phyloP scores from a whole-genome alignment of 2,113 vertebrate genomes.

The Trinectes maculatus region DNA sequence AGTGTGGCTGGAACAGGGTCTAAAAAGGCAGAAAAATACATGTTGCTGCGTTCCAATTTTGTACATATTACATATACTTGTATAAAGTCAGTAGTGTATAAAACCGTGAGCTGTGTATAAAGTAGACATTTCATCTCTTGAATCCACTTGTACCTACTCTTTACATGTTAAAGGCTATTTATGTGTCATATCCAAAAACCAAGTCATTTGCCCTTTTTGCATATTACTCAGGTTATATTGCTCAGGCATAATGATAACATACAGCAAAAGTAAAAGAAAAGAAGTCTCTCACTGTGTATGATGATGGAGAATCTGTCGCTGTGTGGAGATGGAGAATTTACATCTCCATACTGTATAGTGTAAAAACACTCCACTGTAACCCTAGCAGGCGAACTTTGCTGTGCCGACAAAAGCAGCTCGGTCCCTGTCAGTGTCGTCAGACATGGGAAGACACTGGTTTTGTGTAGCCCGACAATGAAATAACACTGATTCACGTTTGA shows the following conservation, averaged over 20 bases:
- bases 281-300: slow-evolving; percentile 24
- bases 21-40: too few relatives aligned
- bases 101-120: too few relatives aligned
- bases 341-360: accelerated
- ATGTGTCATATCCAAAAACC: too few relatives aligned
- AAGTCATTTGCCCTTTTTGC: too few relatives aligned
- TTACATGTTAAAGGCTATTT: too few relatives aligned
- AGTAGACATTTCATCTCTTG: too few relatives aligned
- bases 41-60: too few relatives aligned
- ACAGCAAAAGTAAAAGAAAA: not conserved
- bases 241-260: not conserved
- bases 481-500: not conserved
- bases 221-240: too few relatives aligned
- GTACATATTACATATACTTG: too few relatives aligned
- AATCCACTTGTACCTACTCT: too few relatives aligned
- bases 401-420: slow-evolving; percentile 10
- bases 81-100: too few relatives aligned
- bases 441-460: accelerated
- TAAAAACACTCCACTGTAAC: slow-evolving; percentile 39
- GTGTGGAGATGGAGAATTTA: not conserved
- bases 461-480: accelerated
- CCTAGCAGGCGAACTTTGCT: not conserved
- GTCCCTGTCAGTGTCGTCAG: slow-evolving; percentile 12
- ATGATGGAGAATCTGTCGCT: slow-evolving; percentile 6
- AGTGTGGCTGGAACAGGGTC: too few relatives aligned